Evolutionary conservation across 1,140 invertebrate species (phyloP).

Genomic region (Zelostemma sp.): DNA sequence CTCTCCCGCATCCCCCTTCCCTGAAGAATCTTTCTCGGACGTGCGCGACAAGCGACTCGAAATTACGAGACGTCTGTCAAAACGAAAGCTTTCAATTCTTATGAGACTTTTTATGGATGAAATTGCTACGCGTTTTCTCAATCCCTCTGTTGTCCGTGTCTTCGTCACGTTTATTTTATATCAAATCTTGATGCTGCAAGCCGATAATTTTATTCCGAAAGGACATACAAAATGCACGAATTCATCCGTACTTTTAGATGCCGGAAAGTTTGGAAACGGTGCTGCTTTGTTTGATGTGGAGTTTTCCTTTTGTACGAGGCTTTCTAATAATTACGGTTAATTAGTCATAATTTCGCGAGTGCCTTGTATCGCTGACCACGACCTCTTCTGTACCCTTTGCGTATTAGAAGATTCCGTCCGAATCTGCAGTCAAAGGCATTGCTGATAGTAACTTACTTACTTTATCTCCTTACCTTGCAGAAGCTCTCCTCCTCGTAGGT

Average conservation of each 20-base stretch:
- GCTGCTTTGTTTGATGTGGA: conserved; percentile 23
- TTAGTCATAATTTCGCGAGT: conserved; percentile 38
- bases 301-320: conserved; percentile 28
- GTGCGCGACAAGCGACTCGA: conserved; percentile 3
- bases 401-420: conserved; percentile 19
- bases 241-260: not conserved
- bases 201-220: too few relatives aligned
- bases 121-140: too few relatives aligned
- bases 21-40: not conserved
- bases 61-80: conserved; percentile 3
- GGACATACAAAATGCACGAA: too few relatives aligned
- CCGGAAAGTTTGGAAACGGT: conserved; percentile 10
- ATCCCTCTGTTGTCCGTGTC: too few relatives aligned
- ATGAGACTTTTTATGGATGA: too few relatives aligned
- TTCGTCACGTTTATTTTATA: too few relatives aligned
- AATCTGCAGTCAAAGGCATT: conserved; percentile 43
- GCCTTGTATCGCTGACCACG: not conserved
- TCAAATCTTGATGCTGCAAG: too few relatives aligned
- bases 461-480: conserved; percentile 42
- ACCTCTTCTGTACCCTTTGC: conserved; percentile 24
- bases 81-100: conserved; percentile 5
- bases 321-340: conserved; percentile 46
- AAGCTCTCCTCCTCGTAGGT: conserved; percentile 17
- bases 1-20: conserved; percentile 6
- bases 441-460: conserved; percentile 42